phyloP scores from a whole-genome alignment of 2,113 vertebrate species.

The Megaleporinus macrocephalus region DNA sequence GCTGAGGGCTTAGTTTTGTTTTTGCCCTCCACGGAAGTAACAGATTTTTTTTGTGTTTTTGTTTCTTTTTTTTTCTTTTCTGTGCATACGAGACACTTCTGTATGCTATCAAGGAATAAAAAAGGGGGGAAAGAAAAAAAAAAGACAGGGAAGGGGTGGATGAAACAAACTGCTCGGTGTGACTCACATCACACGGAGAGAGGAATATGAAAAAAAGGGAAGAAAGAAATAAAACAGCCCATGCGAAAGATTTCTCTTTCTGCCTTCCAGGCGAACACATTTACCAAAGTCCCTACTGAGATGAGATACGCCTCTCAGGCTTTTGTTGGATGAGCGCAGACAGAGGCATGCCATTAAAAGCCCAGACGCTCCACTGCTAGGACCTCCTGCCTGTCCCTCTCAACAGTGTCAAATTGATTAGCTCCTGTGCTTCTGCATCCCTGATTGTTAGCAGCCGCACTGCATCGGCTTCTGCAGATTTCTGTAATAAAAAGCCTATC shows the following conservation, averaged over 20 bases:
- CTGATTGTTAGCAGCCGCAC: constrained; percentile 68
- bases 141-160: constrained; percentile 8
- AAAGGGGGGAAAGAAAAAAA: constrained; percentile 12
- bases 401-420: constrained; percentile 73
- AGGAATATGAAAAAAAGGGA: constrained; percentile 44
- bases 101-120: constrained; percentile 47
- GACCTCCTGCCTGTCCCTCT: constrained; percentile 28
- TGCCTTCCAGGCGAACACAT: constrained; percentile 49
- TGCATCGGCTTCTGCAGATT: constrained; percentile 40
- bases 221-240: constrained; percentile 43
- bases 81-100: constrained; percentile 46
- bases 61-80: constrained; percentile 44
- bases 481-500: constrained; percentile 70
- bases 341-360: constrained; percentile 57
- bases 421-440: constrained; percentile 65
- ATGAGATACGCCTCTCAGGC: constrained; percentile 27
- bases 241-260: constrained; percentile 47
- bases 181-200: constrained; percentile 63
- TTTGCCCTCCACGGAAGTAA: constrained; percentile 57
- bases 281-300: constrained; percentile 48
- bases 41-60: constrained; percentile 55
- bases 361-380: constrained; percentile 28
- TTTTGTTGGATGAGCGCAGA: constrained; percentile 52
- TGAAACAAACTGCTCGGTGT: constrained; percentile 53
- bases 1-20: constrained; percentile 55